These are phyloP conservation scores for Smittia aterrima DNA, from an alignment of 2,888 invertebrate species.

Conservation along the genomic window DNA sequence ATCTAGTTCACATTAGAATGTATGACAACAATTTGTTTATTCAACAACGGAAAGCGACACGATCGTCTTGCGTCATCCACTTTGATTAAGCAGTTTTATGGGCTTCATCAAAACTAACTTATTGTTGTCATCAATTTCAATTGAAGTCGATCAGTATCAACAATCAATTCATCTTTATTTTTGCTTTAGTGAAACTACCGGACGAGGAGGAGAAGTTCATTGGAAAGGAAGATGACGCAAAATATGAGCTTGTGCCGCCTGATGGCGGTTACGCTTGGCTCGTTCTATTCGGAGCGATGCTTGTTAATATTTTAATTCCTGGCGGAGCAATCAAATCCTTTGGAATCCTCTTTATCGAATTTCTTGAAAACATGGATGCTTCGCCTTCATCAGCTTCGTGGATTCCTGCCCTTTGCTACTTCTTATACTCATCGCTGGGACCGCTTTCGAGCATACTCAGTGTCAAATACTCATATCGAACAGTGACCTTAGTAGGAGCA, in stretches of 20 bases:
- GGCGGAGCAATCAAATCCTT: constrained; percentile 84
- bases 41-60: background rate
- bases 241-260: constrained; percentile 5
- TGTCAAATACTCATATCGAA: constrained; percentile 77
- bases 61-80: background rate
- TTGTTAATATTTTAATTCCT: constrained; percentile 81
- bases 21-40: too few species aligned
- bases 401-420: constrained; percentile 85
- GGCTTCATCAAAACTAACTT: too few species aligned
- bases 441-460: constrained; percentile 82
- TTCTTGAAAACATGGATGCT: constrained; percentile 73
- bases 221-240: background rate
- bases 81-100: too few species aligned
- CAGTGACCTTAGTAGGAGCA: constrained; percentile 80
- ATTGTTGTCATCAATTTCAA: too few species aligned
- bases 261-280: constrained; percentile 87
- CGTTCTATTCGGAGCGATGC: constrained; percentile 68
- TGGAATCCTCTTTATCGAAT: constrained; percentile 79
- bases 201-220: background rate
- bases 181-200: background rate
- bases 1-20: background rate
- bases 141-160: too few species aligned
- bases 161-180: background rate
- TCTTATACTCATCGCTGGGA: constrained; percentile 83
- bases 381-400: constrained; percentile 73